Base-by-base conservation (phyloP, 2,888 invertebrate species). In the Euproctis similis region DNA sequence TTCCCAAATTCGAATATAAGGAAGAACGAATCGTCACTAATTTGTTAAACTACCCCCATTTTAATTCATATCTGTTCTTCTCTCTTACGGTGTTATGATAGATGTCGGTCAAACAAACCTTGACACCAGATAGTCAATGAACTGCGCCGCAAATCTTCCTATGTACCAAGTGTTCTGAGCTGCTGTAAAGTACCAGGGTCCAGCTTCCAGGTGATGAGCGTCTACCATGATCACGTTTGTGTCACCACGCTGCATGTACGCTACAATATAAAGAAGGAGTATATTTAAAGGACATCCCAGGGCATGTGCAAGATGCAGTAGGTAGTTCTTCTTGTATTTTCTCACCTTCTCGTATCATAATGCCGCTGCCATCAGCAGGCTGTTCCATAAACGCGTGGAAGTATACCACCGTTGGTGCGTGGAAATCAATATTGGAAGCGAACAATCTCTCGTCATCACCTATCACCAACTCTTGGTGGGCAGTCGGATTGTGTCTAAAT, bases 301-400 rank as follows among this genome's bases (percentile, higher is more conserved):
- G n/a, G n/a, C n/a, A n/a, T n/a, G n/a, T n/a, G n/a, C n/a, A n/a
- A n/a, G n/a, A n/a, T n/a, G n/a, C n/a, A n/a, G n/a, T n/a, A n/a
- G n/a, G n/a, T n/a, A n/a, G n/a, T n/a, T n/a, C n/a, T n/a, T n/a
- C n/a, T n/a, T n/a, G n/a, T n/a, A n/a, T n/a, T n/a, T n/a, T n/a
- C 21, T 4, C 60, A 87, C 88, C 87, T 66, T 88, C 86, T 47
- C 85, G 65, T 2, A 89, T 70, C 40, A 77, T 55, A 5, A 81
- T 59, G 0, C 78, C 86, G 42, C 88, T 88, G n/a, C 84, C 76
- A 8, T 86, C 82, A 12, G 80, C 76, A 0, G 86, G 78, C 11
- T 82, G 85, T 53, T 90, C 89, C 65, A 89, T 86, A 58, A 89
- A 89, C 0, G 89, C 89, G 49, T 89, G 88, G 65, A 89, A 88